phyloP scores from a whole-genome alignment of 1,140 invertebrate genomes.

The Lepidotrigona ventralis region DNA sequence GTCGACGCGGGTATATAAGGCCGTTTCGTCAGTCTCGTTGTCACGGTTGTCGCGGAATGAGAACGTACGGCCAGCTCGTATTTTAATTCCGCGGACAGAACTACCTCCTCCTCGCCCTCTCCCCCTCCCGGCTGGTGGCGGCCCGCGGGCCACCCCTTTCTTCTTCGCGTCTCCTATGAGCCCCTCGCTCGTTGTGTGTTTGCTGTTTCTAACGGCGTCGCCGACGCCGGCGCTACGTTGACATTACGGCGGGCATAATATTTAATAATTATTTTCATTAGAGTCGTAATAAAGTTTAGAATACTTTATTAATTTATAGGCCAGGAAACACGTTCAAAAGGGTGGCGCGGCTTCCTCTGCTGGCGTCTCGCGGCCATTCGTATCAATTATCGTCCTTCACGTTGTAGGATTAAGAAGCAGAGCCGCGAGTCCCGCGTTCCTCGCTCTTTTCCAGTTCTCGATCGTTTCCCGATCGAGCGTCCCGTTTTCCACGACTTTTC shows the following conservation, averaged over 20 bases:
- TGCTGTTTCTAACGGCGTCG: slow-evolving; percentile 59
- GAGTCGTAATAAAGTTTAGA: slow-evolving; percentile 80
- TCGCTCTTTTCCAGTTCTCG: background rate
- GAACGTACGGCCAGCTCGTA: slow-evolving; percentile 78
- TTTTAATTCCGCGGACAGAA: slow-evolving; percentile 80
- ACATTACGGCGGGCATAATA: slow-evolving; percentile 78
- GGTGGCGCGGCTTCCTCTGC: slow-evolving; percentile 65
- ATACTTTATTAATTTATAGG: slow-evolving; percentile 81
- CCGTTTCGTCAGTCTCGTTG: slow-evolving; percentile 75
- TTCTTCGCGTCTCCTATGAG: slow-evolving; percentile 74
- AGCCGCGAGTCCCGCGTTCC: slow-evolving; percentile 1
- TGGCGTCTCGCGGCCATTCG: slow-evolving; percentile 70
- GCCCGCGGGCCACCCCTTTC: slow-evolving; percentile 63
- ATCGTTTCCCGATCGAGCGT: no score
- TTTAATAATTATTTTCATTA: slow-evolving; percentile 82
- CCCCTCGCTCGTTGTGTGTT: slow-evolving; percentile 37
- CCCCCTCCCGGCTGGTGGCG: background rate
- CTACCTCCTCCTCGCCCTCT: slow-evolving; percentile 30
- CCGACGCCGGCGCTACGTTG: slow-evolving; percentile 68
- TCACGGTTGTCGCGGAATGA: slow-evolving; percentile 78
- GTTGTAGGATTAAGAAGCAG: slow-evolving; percentile 70
- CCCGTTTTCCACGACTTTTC: no score
- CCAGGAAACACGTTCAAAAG: slow-evolving; percentile 74
- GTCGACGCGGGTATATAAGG: slow-evolving; percentile 70
- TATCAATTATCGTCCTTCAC: slow-evolving; percentile 77